Conservation (phyloP, 2,888 invertebrate species). For the Campoplex capitator region DNA sequence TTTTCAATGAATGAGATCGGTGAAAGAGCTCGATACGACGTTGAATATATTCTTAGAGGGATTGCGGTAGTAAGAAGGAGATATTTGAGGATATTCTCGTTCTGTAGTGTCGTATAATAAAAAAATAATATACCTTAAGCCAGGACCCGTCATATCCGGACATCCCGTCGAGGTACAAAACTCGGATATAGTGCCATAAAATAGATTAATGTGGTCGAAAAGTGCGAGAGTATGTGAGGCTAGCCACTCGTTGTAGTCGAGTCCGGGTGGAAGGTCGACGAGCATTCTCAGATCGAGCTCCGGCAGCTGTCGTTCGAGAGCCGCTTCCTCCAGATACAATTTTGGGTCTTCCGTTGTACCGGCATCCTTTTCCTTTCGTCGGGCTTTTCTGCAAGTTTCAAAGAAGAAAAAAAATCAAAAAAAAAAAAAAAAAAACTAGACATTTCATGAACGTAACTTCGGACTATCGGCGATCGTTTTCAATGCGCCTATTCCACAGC, state of each 20-base stretch:
- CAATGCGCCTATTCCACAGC: slow-evolving; percentile 2
- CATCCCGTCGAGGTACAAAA: slow-evolving; percentile 98
- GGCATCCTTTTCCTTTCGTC: slow-evolving; percentile 97
- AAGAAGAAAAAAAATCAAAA: slow-evolving; percentile 53
- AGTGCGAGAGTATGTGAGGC: slow-evolving; percentile 99
- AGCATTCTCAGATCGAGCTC: slow-evolving; percentile 97
- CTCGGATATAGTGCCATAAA: slow-evolving; percentile 99
- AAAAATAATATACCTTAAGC: slow-evolving; percentile 90
- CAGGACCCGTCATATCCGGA: slow-evolving; percentile 98
- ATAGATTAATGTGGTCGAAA: slow-evolving; percentile 99
- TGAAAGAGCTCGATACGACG: background rate
- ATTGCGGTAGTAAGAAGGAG: background rate
- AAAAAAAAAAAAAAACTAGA: slow-evolving; percentile 34
- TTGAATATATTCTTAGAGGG: background rate
- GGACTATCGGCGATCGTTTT: slow-evolving; percentile 5
- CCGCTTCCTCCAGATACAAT: slow-evolving; percentile 97
- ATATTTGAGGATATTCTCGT: background rate
- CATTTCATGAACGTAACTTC: slow-evolving; percentile 18
- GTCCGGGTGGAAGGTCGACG: slow-evolving; percentile 96
- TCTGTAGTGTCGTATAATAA: slow-evolving; percentile 13
- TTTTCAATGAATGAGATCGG: background rate
- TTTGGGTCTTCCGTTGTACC: slow-evolving; percentile 93
- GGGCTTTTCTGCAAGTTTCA: slow-evolving; percentile 92
- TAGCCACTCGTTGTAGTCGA: slow-evolving; percentile 99
- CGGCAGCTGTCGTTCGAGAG: slow-evolving; percentile 96